These are phyloP conservation scores for Leptinotarsa tumamoca DNA, from an alignment of 2,888 invertebrate species.

Conservation along the genomic window DNA sequence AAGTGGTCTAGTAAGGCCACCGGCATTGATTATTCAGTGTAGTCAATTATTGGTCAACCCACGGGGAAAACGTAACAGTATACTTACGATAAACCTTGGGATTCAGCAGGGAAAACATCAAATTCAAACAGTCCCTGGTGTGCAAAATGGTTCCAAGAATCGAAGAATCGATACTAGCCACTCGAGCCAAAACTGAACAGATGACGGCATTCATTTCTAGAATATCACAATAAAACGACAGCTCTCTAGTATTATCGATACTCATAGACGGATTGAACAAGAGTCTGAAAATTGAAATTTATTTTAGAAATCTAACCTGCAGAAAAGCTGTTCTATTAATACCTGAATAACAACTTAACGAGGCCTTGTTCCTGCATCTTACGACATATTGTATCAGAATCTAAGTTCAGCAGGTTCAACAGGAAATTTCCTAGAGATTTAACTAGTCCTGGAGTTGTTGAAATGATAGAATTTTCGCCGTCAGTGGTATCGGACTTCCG, in stretches of 20 bases:
- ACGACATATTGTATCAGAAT: slow-evolving; percentile 62
- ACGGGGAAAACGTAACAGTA: background rate
- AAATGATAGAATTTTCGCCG: slow-evolving; percentile 25
- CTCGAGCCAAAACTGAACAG: slow-evolving; percentile 65
- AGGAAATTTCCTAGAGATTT: slow-evolving; percentile 66
- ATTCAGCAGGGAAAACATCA: slow-evolving; percentile 65
- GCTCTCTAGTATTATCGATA: slow-evolving; percentile 61
- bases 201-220: slow-evolving; percentile 69
- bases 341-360: slow-evolving; percentile 68
- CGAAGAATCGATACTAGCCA: slow-evolving; percentile 62
- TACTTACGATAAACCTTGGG: slow-evolving; percentile 66
- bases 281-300: slow-evolving; percentile 59
- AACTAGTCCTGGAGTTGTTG: slow-evolving; percentile 67
- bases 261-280: slow-evolving; percentile 62
- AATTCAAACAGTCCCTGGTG: slow-evolving; percentile 67
- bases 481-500: slow-evolving; percentile 38
- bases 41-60: background rate
- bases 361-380: slow-evolving; percentile 67
- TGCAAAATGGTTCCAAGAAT: slow-evolving; percentile 65
- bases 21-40: too few species aligned
- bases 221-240: slow-evolving; percentile 66
- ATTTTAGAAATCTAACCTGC: background rate
- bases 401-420: slow-evolving; percentile 65
- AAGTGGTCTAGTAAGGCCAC: too few species aligned
- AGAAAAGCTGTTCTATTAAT: slow-evolving; percentile 31